Evolutionary conservation across 2,797 vertebrate genomes (phyloP).

Genomic region (Cryptoblepharus egeriae): DNA sequence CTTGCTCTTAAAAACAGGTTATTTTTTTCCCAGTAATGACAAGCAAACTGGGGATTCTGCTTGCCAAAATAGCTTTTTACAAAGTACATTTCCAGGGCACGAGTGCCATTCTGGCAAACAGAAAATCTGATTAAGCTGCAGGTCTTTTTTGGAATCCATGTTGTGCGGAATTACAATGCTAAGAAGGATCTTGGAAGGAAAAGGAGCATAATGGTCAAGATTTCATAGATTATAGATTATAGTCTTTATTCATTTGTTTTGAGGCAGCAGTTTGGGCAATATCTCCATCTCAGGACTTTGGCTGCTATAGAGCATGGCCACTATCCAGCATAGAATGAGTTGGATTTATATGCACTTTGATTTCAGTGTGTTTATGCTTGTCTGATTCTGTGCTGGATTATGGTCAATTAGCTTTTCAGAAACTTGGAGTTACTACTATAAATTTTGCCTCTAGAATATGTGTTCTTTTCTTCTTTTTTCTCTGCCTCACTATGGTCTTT

Average conservation of each 20-base stretch:
- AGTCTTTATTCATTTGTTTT: conserved; percentile 36
- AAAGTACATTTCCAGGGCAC: conserved; percentile 45
- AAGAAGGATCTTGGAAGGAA: neutral
- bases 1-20: neutral
- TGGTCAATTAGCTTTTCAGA: conserved; percentile 5
- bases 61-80: conserved; percentile 55
- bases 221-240: conserved; percentile 47
- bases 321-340: neutral
- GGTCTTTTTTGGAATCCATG: conserved; percentile 37
- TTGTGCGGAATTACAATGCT: conserved; percentile 46
- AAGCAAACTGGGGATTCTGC: conserved; percentile 37
- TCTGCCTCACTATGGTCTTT: neutral
- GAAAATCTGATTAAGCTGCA: conserved; percentile 55
- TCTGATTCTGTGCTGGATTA: neutral
- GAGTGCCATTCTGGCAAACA: conserved; percentile 60
- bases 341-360: neutral
- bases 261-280: conserved; percentile 17
- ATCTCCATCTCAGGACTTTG: conserved; percentile 23
- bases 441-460: neutral
- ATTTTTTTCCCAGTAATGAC: conserved; percentile 41
- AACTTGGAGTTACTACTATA: neutral
- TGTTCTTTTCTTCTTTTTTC: neutral
- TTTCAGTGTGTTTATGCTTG: neutral
- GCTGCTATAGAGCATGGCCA: conserved; percentile 18
- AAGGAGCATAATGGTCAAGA: conserved; percentile 38